Conservation (phyloP, 2,888 invertebrate species). For the Drosophila neotestacea region DNA sequence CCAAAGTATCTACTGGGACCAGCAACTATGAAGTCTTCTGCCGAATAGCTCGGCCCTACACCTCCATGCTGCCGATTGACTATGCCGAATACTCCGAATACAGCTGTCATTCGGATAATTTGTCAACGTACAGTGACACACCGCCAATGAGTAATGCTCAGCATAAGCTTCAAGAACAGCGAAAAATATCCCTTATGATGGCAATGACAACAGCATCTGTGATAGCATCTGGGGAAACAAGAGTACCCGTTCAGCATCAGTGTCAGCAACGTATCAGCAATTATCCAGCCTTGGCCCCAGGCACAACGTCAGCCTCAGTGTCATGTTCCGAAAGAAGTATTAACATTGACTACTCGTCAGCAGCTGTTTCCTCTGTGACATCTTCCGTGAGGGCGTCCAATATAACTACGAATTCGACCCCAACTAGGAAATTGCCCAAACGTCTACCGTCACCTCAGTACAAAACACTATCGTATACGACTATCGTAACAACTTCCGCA, state of each 20-base stretch:
- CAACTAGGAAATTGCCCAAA: constrained; percentile 80
- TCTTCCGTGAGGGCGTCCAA: constrained; percentile 30
- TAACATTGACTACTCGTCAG: constrained; percentile 2
- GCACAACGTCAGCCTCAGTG: constrained; percentile 1
- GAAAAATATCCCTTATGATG: constrained; percentile 77
- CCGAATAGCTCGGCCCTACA: constrained; percentile 71
- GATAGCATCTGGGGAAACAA: constrained; percentile 82
- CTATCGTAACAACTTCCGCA: constrained; percentile 1
- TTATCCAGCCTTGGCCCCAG: constrained; percentile 6
- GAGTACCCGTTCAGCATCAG: constrained; percentile 64
- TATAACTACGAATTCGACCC: constrained; percentile 27
- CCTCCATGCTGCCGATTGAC: constrained; percentile 80
- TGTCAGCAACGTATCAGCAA: constrained; percentile 17
- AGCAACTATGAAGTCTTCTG: constrained; percentile 50
- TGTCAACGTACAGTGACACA: constrained; percentile 77
- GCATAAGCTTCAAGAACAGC: constrained; percentile 66
- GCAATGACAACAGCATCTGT: constrained; percentile 83
- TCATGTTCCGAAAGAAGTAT: constrained; percentile 13
- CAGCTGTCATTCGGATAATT: constrained; percentile 83
- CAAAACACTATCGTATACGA: constrained; percentile 34
- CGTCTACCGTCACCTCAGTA: constrained; percentile 70
- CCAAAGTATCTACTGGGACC: constrained; percentile 39
- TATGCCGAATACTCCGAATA: constrained; percentile 89
- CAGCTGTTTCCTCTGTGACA: not conserved
- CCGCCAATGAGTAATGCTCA: constrained; percentile 59